phyloP scores from a whole-genome alignment of 2,888 invertebrate genomes.

The Disparrhopalites patrizii region DNA sequence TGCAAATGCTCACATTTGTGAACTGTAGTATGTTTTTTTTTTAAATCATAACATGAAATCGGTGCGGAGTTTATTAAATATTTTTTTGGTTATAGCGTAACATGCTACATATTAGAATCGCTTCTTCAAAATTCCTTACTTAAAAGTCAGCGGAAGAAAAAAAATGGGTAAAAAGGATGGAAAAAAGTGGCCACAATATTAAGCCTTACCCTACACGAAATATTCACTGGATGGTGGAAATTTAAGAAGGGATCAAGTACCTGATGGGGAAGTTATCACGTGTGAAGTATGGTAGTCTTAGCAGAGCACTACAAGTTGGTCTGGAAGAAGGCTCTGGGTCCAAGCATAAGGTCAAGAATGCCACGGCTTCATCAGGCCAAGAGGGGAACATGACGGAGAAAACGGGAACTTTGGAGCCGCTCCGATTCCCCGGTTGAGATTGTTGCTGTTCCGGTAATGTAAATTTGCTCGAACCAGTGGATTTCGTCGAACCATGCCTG shows the following conservation, averaged over 20 bases:
- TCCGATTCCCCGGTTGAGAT: conserved; percentile 8
- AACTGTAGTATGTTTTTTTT: too few relatives aligned
- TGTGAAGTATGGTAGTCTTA: conserved; percentile 64
- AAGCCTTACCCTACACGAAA: too few relatives aligned
- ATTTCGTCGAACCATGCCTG: conserved; percentile 44
- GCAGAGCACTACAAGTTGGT: conserved; percentile 61
- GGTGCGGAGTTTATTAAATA: too few relatives aligned
- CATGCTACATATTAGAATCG: too few relatives aligned
- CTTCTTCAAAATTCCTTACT: too few relatives aligned
- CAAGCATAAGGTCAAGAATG: conserved; percentile 45
- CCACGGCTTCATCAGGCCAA: conserved; percentile 46
- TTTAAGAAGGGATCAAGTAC: conserved; percentile 7
- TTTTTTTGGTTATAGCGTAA: too few relatives aligned
- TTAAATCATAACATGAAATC: too few relatives aligned
- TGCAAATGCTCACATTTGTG: too few relatives aligned
- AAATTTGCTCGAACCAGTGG: conserved; percentile 38
- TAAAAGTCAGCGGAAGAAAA: too few relatives aligned
- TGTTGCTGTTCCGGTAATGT: conserved; percentile 22
- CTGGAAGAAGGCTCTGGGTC: conserved; percentile 51
- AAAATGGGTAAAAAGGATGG: too few relatives aligned
- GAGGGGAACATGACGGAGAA: conserved; percentile 47
- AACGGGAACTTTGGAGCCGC: conserved; percentile 35
- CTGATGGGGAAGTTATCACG: conserved; percentile 61
- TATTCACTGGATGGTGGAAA: too few relatives aligned
- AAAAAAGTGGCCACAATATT: too few relatives aligned